phyloP scores from a whole-genome alignment of 2,113 vertebrate genomes.

The Leptosomus discolor region DNA sequence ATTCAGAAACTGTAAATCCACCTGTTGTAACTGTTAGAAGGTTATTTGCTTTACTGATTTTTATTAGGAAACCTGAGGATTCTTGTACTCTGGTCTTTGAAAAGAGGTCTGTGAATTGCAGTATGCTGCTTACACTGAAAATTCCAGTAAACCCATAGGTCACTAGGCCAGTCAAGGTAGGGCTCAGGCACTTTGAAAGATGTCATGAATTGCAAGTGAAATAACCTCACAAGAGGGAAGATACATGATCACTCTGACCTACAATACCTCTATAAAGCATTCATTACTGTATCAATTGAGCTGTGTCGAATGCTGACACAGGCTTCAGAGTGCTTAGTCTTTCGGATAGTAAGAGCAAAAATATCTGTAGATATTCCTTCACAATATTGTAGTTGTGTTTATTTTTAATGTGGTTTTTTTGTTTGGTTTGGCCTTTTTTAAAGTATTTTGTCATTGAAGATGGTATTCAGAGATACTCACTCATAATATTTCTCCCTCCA shows the following conservation, averaged over 20 bases:
- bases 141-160: conserved; percentile 43
- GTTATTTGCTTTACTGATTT: conserved; percentile 77
- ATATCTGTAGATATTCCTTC: background rate
- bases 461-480: background rate
- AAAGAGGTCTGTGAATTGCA: conserved; percentile 58
- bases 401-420: background rate
- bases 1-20: conserved; percentile 77
- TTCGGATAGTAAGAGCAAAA: background rate
- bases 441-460: background rate
- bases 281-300: background rate
- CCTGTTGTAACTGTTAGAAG: conserved; percentile 72
- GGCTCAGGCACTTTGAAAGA: background rate
- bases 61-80: conserved; percentile 79
- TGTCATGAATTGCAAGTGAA: background rate
- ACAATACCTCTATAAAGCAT: background rate
- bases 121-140: conserved; percentile 32
- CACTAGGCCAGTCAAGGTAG: background rate
- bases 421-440: background rate
- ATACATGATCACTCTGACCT: background rate
- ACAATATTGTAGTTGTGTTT: background rate
- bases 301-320: background rate
- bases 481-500: background rate
- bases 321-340: background rate
- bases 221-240: background rate
- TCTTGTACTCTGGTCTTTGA: conserved; percentile 65